phyloP scores from a whole-genome alignment of 2,888 invertebrate genomes.

The Ophraella communa region DNA sequence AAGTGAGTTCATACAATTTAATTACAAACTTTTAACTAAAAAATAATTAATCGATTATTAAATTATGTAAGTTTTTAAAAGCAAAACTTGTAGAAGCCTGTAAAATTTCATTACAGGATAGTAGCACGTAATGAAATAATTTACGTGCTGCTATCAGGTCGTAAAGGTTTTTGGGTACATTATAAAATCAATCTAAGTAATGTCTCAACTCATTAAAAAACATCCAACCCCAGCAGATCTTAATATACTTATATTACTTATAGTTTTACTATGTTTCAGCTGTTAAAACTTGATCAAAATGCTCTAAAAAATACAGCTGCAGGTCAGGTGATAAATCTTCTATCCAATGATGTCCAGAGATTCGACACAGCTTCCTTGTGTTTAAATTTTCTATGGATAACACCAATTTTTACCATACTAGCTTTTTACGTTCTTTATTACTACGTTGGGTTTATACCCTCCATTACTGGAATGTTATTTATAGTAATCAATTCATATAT shows the following conservation, averaged over 20 bases:
- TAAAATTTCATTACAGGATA: no score
- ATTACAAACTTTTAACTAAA: constrained; percentile 60
- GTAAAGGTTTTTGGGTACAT: no score
- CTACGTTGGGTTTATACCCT: constrained; percentile 62
- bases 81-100: no score
- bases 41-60: no score
- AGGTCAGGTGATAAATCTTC: constrained; percentile 82
- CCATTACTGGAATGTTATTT: constrained; percentile 67
- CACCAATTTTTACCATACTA: constrained; percentile 75
- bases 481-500: constrained; percentile 61
- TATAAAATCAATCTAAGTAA: no score
- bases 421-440: constrained; percentile 68
- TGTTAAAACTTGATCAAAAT: constrained; percentile 69
- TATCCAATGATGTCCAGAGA: constrained; percentile 85
- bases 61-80: no score
- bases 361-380: constrained; percentile 76
- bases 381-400: constrained; percentile 81
- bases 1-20: constrained; percentile 49
- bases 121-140: no score
- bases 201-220: no score
- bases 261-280: constrained; percentile 49
- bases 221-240: no score
- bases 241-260: no score
- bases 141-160: no score
- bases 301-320: constrained; percentile 83